Evolutionary conservation across 2,888 invertebrate species (phyloP), one percentile per base, ranked within the genome.

Genomic region (Calameuta filiformis): DNA sequence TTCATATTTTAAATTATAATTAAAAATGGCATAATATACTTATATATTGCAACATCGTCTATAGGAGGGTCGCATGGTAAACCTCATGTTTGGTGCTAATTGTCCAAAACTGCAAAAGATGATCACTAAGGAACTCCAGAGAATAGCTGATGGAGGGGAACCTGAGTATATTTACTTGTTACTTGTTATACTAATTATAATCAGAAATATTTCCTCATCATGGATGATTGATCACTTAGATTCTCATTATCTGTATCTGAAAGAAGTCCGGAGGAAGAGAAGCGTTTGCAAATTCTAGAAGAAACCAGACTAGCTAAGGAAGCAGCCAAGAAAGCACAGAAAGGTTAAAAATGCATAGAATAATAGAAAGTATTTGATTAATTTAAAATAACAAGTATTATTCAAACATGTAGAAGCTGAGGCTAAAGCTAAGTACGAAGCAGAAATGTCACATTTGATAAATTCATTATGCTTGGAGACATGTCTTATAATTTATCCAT

Each of bases 71-170:
- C 94, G 95, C 89, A 94, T 97, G 84, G 94, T 97, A 3, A 96
- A 95, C 86, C 93, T 97, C 35, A 94, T 97, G 89, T 96, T 97
- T 86, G 98, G 98, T 0, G 96, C 97, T 0, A 95, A 98, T 91
- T 96, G 97, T 0, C 98, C 98, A 0, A 94, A 95, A 78, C 93
- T 98, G 33, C 93, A 95, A 73, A 93, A 94, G 79, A 92, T 95
- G 75, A 95, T 98, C 76, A 93, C 94, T 56, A 93, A 94, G 35
- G 97, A 98, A 81, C 80, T 91, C 23, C 81, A 84, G 11, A 84
- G 88, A 76, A 56, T 56, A 23, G 80, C 90, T 15, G 88, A 89
- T 78, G 89, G 86, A 68, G 84, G 83, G 31, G 88, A 88, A 69
- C 89, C 88, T 33, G 88, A 89, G 91, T 91, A 83, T 75, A 85